Conservation (phyloP, 2,888 invertebrate species). For the Orthonychiurus folsomi region DNA sequence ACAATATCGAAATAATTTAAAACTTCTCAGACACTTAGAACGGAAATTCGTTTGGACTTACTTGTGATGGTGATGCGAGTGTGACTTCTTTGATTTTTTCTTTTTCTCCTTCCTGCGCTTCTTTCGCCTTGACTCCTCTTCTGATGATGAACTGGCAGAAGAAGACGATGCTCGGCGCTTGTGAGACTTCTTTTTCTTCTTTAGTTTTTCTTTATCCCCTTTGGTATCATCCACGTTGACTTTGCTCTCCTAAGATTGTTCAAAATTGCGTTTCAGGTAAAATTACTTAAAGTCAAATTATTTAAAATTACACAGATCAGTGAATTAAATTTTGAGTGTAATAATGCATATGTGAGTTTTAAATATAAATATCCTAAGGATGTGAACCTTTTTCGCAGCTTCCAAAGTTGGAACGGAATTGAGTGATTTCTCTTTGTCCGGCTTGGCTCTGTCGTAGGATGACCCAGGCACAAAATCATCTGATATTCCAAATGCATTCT, state of each 20-base stretch:
- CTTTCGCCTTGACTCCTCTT: constrained; percentile 29
- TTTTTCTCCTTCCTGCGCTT: constrained; percentile 35
- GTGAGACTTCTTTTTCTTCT: constrained; percentile 33
- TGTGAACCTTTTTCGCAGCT: neutral
- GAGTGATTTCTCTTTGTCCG: constrained; percentile 3
- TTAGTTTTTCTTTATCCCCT: constrained; percentile 19
- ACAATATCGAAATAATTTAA: too few relatives aligned
- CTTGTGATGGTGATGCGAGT: constrained; percentile 30
- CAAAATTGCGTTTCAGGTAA: too few relatives aligned
- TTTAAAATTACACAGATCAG: too few relatives aligned
- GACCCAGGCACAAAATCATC: constrained; percentile 83
- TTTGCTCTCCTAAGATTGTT: constrained; percentile 9
- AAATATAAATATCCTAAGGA: neutral
- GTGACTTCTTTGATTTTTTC: constrained; percentile 38
- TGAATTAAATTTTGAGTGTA: too few relatives aligned
- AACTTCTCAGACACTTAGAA: too few relatives aligned
- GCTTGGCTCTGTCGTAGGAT: constrained; percentile 19
- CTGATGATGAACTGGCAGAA: constrained; percentile 32
- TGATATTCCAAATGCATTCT: constrained; percentile 90
- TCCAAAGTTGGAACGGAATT: constrained; percentile 2
- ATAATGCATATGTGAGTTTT: too few relatives aligned
- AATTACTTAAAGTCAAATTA: neutral
- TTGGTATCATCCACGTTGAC: constrained; percentile 4
- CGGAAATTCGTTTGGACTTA: constrained; percentile 20
- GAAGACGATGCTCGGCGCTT: constrained; percentile 32